These are phyloP conservation scores for Mantis religiosa DNA, from an alignment of 2,888 invertebrate genomes.

Conservation along the genomic window DNA sequence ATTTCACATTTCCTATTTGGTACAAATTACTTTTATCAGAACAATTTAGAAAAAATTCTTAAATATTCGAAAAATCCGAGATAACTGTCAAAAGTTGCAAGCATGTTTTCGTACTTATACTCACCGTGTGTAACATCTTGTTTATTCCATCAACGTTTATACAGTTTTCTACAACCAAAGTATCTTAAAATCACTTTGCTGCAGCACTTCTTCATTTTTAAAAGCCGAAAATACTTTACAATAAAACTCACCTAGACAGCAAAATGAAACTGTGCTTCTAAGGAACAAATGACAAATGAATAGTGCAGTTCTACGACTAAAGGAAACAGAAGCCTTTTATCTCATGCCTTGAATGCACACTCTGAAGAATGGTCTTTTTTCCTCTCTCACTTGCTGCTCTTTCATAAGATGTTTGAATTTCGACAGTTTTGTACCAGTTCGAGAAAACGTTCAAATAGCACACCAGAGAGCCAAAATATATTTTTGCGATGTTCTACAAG, in stretches of 20 bases:
- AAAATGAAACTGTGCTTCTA: background rate
- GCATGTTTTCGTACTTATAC: no score
- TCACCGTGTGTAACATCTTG: no score
- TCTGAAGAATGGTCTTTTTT: background rate
- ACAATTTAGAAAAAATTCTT: no score
- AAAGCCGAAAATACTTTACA: no score
- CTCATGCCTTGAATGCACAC: background rate
- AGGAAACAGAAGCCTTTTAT: background rate
- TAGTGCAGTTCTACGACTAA: background rate
- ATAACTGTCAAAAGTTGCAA: no score
- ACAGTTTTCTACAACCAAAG: no score
- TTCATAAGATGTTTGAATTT: background rate
- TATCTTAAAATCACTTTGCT: no score
- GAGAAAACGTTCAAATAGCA: background rate
- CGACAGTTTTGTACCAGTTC: background rate
- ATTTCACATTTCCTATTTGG: no score
- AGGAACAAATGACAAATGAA: background rate
- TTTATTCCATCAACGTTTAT: no score
- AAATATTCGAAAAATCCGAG: no score
- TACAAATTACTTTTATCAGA: no score
- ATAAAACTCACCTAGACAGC: background rate
- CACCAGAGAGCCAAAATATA: background rate
- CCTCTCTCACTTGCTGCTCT: background rate
- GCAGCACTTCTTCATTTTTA: no score
- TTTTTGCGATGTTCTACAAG: background rate